Conservation (phyloP, 2,888 invertebrate species). For the Hypolimnas misippus region DNA sequence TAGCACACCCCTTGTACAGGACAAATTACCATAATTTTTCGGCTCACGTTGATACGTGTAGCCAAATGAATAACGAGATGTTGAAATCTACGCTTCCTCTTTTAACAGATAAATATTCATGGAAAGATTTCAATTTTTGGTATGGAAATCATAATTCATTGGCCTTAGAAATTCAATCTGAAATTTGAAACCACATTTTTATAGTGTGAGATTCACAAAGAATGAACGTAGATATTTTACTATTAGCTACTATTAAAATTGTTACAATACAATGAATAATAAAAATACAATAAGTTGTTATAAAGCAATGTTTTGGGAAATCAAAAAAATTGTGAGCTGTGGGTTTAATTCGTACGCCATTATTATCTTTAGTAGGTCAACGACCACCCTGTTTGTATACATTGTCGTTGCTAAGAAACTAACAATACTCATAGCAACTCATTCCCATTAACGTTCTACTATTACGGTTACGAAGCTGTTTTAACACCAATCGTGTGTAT, state of each 20-base stretch:
- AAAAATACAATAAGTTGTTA: neutral
- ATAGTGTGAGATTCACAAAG: too few species aligned
- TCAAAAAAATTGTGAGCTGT: neutral
- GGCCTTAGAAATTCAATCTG: too few species aligned
- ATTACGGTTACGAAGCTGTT: neutral
- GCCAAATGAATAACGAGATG: conserved; percentile 17
- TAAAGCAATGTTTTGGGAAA: neutral
- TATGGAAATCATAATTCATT: too few species aligned
- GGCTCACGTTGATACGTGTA: conserved; percentile 40
- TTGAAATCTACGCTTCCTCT: conserved; percentile 18
- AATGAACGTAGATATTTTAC: too few species aligned
- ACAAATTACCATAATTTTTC: conserved; percentile 45
- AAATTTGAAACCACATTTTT: too few species aligned
- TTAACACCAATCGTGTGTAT: neutral
- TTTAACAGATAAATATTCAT: conserved; percentile 17
- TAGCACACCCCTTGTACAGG: conserved; percentile 47
- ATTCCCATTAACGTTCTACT: conserved; percentile 14
- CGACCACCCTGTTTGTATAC: conserved; percentile 51
- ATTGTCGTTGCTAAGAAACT: conserved; percentile 64
- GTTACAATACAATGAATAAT: neutral
- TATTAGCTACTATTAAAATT: too few species aligned
- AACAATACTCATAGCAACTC: conserved; percentile 49
- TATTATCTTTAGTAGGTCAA: conserved; percentile 49
- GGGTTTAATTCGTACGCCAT: conserved; percentile 12
- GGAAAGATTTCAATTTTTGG: conserved; percentile 2